Evolutionary conservation across 2,113 vertebrate species (phyloP).

Genomic region (Turdus rufiventris): DNA sequence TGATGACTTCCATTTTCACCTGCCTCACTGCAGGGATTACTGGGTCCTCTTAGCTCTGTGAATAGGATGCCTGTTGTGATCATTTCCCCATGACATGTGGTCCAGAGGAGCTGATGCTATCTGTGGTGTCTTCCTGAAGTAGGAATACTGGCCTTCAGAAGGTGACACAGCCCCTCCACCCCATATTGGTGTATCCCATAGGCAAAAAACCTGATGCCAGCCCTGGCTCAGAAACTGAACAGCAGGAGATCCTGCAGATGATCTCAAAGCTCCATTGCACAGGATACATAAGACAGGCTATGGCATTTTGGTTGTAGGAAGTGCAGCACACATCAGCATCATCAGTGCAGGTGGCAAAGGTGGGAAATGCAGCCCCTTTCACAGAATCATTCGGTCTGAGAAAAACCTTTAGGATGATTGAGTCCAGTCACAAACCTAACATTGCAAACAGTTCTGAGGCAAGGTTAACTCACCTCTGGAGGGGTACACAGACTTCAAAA

Average conservation of each 20-base stretch:
- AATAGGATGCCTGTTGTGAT: neutral
- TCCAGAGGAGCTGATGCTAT: neutral
- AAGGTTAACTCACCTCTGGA: neutral
- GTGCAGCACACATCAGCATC: neutral
- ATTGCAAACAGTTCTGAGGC: neutral
- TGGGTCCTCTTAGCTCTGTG: neutral
- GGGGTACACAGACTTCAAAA: neutral
- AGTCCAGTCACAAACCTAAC: neutral
- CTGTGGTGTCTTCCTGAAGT: neutral
- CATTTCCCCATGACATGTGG: fast-evolving
- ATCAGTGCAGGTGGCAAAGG: neutral
- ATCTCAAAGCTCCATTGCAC: neutral
- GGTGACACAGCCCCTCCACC: neutral
- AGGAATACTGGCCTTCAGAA: neutral
- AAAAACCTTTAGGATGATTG: neutral
- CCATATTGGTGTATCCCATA: neutral
- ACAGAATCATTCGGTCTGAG: neutral
- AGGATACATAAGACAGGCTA: neutral
- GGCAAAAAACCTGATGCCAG: neutral
- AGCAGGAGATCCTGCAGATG: neutral
- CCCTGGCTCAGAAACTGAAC: neutral
- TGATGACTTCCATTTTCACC: neutral
- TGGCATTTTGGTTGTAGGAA: neutral
- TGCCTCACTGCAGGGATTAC: neutral
- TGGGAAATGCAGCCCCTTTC: neutral